Evolutionary conservation across 1,140 invertebrate genomes (phyloP).

Genomic region (Lamellibrachia luymesi): DNA sequence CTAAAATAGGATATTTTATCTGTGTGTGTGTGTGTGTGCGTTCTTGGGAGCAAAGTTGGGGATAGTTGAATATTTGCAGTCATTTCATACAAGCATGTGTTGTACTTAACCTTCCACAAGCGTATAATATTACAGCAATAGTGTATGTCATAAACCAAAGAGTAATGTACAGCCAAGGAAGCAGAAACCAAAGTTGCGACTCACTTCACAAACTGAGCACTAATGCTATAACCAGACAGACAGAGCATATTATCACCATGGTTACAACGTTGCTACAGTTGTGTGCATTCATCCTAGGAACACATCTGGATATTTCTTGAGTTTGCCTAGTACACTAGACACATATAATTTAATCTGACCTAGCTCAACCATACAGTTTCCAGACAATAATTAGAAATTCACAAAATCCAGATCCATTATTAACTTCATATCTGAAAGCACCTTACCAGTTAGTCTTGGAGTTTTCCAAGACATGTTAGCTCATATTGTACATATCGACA

Average conservation of each 20-base stretch:
- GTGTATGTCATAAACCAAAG: not conserved
- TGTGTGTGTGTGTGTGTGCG: no score
- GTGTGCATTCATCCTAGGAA: not conserved
- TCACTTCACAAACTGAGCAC: not conserved
- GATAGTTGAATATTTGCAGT: no score
- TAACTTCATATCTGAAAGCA: not conserved
- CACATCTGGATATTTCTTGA: not conserved
- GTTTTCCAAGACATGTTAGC: not conserved
- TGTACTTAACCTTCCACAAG: no score
- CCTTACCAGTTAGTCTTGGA: not conserved
- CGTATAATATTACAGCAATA: not conserved
- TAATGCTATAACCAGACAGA: not conserved
- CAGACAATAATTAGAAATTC: not conserved
- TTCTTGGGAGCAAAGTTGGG: not conserved
- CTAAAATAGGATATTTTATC: no score
- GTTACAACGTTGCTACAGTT: not conserved
- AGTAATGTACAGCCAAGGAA: not conserved
- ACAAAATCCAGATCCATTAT: not conserved
- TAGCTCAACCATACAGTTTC: not conserved
- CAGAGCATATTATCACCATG: not conserved
- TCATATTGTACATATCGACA: not conserved
- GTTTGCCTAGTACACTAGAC: not conserved
- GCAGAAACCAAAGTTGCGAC: not conserved
- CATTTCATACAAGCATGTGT: no score
- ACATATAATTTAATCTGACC: not conserved